A percentile compares a stretch with the other conserved stretches of the same genome.
These are phyloP conservation scores for Tipula lateralis DNA, from an alignment of 2,888 invertebrate species.

Conservation along the genomic window DNA sequence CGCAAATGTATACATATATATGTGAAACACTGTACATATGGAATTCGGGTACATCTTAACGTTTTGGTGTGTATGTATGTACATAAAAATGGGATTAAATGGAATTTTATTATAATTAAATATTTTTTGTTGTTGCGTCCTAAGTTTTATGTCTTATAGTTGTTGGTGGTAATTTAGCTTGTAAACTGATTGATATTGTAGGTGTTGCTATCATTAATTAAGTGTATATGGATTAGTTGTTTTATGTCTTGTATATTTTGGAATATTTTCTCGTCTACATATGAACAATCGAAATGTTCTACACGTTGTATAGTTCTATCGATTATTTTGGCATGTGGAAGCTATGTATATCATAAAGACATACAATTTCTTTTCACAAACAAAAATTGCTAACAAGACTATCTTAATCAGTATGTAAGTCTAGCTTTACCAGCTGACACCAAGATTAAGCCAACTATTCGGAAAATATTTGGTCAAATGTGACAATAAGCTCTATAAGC, in stretches of 20 bases:
- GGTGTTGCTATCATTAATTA: constrained; percentile 3
- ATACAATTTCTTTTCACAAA: too few species aligned
- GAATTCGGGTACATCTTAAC: background rate
- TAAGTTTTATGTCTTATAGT: background rate
- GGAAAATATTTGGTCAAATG: too few species aligned
- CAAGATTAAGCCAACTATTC: too few species aligned
- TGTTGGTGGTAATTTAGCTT: background rate
- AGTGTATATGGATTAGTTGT: background rate
- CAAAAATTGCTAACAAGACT: too few species aligned
- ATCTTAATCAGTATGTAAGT: too few species aligned
- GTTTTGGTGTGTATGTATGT: background rate
- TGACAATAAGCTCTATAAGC: too few species aligned
- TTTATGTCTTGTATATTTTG: background rate
- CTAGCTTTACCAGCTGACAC: too few species aligned
- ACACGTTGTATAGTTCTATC: too few species aligned
- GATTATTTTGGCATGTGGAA: too few species aligned
- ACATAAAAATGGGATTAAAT: constrained; percentile 9
- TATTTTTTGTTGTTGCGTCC: background rate
- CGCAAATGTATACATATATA: background rate
- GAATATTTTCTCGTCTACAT: too few species aligned
- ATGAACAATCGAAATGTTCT: too few species aligned
- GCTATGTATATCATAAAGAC: too few species aligned
- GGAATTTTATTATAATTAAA: constrained; percentile 9
- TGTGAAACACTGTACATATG: background rate
- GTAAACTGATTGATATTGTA: constrained; percentile 24